phyloP scores from a whole-genome alignment of 2,113 vertebrate species.

The Brienomyrus brachyistius region DNA sequence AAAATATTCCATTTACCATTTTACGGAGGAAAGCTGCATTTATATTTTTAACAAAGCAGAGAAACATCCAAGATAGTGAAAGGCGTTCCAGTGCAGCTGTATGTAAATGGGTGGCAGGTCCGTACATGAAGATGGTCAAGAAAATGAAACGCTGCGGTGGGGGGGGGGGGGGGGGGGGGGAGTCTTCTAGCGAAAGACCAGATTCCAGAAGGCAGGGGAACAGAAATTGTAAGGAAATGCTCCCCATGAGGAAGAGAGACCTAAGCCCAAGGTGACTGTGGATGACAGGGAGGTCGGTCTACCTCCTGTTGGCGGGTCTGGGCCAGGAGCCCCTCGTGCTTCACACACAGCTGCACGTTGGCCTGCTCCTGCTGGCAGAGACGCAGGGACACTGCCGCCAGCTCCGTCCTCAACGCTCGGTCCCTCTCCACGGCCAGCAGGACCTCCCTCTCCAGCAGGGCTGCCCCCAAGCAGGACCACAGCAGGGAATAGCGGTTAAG shows the following conservation, averaged over 20 bases:
- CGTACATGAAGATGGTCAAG: neutral
- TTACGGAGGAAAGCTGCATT: neutral
- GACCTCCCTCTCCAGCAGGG: conserved; percentile 46
- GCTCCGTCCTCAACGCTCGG: conserved; percentile 46
- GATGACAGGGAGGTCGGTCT: neutral
- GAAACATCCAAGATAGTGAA: neutral
- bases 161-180: neutral
- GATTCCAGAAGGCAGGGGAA: neutral
- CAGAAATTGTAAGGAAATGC: neutral
- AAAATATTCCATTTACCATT: neutral
- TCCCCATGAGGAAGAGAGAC: neutral
- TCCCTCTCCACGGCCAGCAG: conserved; percentile 49
- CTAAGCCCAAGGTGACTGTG: neutral
- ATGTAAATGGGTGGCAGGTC: neutral
- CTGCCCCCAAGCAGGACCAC: conserved; percentile 48
- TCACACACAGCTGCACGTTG: conserved; percentile 43
- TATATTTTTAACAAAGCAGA: neutral
- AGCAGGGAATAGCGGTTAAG: neutral
- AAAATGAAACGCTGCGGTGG: neutral
- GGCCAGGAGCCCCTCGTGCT: conserved; percentile 40
- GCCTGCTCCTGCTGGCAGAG: conserved; percentile 49
- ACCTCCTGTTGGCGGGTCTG: conserved; percentile 47
- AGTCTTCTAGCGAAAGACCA: neutral
- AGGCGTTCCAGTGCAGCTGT: neutral
- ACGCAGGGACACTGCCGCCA: conserved; percentile 35